phyloP scores from a whole-genome alignment of 2,797 vertebrate species.

The Phataginus tetradactyla region DNA sequence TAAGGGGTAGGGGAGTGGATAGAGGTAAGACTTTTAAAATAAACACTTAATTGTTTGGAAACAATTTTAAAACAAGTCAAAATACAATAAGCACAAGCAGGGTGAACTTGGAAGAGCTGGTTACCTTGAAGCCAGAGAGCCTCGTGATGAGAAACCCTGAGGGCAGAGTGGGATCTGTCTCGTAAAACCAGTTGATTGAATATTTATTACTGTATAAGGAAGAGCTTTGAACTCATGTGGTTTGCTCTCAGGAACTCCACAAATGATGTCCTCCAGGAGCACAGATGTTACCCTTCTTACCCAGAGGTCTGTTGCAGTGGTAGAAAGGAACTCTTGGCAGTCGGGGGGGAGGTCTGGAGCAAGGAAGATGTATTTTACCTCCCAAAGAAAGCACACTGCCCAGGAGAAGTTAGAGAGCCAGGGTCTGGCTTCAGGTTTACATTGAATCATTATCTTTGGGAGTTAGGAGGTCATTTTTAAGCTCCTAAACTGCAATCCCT shows the following conservation, averaged over 20 bases:
- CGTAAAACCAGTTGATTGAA: conserved; percentile 79
- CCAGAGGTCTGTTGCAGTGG: background rate
- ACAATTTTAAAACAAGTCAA: conserved; percentile 76
- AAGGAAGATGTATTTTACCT: background rate
- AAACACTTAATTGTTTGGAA: conserved; percentile 58
- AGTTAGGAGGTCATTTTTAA: background rate
- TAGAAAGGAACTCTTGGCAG: background rate
- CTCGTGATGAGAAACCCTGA: conserved; percentile 78
- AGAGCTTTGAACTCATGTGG: conserved; percentile 20
- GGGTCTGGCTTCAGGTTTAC: background rate
- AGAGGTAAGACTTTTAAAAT: background rate
- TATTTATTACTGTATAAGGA: conserved; percentile 74
- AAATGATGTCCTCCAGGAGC: background rate
- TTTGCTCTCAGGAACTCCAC: background rate
- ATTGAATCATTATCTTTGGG: background rate
- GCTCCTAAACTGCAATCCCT: background rate
- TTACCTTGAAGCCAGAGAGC: conserved; percentile 70
- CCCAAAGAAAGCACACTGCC: background rate
- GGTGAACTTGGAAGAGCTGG: conserved; percentile 68
- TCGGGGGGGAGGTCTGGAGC: background rate
- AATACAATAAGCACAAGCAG: conserved; percentile 69
- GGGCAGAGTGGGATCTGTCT: conserved; percentile 72
- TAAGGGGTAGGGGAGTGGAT: background rate
- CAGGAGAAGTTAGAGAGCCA: background rate
- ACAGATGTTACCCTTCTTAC: background rate